Base-by-base conservation (phyloP, 1,140 invertebrate genomes). In the Pseudomyrmex sp. region DNA sequence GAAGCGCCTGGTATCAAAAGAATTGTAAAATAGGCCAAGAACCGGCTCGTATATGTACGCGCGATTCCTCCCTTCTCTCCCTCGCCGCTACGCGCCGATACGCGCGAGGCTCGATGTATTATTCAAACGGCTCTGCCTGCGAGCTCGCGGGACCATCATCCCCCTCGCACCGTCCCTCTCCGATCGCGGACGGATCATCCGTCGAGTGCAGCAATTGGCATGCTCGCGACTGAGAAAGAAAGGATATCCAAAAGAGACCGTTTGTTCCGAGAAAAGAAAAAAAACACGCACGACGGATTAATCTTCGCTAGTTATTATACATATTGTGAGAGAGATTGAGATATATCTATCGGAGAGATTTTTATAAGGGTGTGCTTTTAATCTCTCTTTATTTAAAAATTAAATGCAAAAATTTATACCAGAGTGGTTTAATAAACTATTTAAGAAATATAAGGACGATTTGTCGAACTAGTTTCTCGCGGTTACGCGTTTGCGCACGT, bases 1-100 rank as follows among this genome's bases (percentile, higher is more conserved):
- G 35, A 62, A 13, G 63, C 84, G 56, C 77, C 52, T n/a, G 76
- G 52, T 85, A 85, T 85, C 84, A 85, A 85, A 85, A 70, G 84
- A 85, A 83, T 85, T 85, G 84, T 75, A 85, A 83, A 85, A 85
- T 85, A 85, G 84, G 63, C 70, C 79, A 85, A 83, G 79, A 85
- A 85, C 79, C 63, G 79, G 12, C 80, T 85, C 18, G 70, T 75
- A 63, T 68, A 83, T 44, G 46, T 65, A 82, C 61, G 63, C 35
- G 35, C 35, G 35, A 35, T 56, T 58, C 48, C 48, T 61, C 26
- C 26, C 26, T 26, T 26, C n/a, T 26, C n/a, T 62, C 0, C 35
- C 35, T 35, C 35, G 13, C 54, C 44, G 50, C 48, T 79, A 70
- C 35, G 58, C 65, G n/a, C 65, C 44, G 48, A 77, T 79, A 84